Evolutionary conservation across 2,888 invertebrate species (phyloP), one percentile per base, ranked within the genome.

Genomic region (Alitta virens): DNA sequence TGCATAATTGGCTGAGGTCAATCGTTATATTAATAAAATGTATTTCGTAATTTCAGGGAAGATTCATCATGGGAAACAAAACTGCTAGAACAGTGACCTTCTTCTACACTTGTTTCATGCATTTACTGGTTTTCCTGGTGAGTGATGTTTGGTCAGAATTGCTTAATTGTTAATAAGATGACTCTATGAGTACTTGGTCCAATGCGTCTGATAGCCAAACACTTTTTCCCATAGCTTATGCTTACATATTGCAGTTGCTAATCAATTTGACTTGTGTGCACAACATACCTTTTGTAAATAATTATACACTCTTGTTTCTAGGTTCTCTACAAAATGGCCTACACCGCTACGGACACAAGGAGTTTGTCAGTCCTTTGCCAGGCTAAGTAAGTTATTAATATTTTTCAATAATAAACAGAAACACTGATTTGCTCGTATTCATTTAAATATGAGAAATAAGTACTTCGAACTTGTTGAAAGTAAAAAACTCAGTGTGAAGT

Each of bases 91-190:
- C 83, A 33, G 73, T 83, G 27, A 79, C 83, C 53, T 84, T 85
- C 72, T 78, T 84, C 72, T 85, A 85, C 78, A 82, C 83, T 3
- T 66, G 85, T 33, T 68, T 85, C 7, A 78, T 85, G 12, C 85
- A 85, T 66, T 71, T 79, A 26, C 74, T 85, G 18, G 82, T 85
- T 12, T 85, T 85, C 74, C 66, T 84, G 75, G 84, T 84, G 66
- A 74, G 80, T 73, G 14, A 12, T 16, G 23, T 38, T 18, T 14
- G 7, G 21, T 12, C 9, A 40, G 40, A 40, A 40, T 12, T 12
- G 40, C 16, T 40, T 40, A 16, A 40, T 40, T 9, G 40, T 40
- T 40, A 9, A 9, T 16, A 40, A 40, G 40, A 12, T 9, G 16
- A 9, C 40, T 12, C 9, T 40, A 16, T 40, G 12, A 40, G 40